These are phyloP conservation scores for Tipula confusa DNA, from an alignment of 2,888 invertebrate genomes.

Conservation along the genomic window DNA sequence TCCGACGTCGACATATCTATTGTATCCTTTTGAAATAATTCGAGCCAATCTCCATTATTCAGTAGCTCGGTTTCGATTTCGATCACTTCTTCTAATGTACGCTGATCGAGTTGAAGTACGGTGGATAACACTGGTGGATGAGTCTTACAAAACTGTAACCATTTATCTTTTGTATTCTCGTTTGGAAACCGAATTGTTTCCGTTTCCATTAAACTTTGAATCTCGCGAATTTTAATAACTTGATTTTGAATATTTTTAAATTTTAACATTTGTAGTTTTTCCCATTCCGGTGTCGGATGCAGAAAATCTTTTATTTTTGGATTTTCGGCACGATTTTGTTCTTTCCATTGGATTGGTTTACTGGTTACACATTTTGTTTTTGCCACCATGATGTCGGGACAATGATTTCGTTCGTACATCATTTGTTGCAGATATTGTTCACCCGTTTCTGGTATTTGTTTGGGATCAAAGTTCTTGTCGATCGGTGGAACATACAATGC, in stretches of 20 bases:
- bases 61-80: slow-evolving; percentile 45
- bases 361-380: neutral
- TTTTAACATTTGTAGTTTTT: slow-evolving; percentile 41
- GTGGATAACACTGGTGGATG: slow-evolving; percentile 43
- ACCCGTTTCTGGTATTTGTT: slow-evolving; percentile 42
- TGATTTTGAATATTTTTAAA: slow-evolving; percentile 41
- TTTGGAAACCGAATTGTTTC: slow-evolving; percentile 36
- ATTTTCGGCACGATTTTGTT: neutral
- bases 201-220: slow-evolving; percentile 33
- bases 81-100: slow-evolving; percentile 43
- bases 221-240: slow-evolving; percentile 38
- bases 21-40: neutral
- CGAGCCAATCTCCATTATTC: slow-evolving; percentile 33
- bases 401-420: slow-evolving; percentile 45
- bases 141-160: slow-evolving; percentile 43
- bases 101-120: slow-evolving; percentile 44
- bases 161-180: slow-evolving; percentile 40
- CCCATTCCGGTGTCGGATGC: slow-evolving; percentile 46
- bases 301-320: neutral
- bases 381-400: slow-evolving; percentile 43
- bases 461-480: slow-evolving; percentile 44
- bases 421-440: slow-evolving; percentile 47
- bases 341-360: neutral
- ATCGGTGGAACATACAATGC: slow-evolving; percentile 45
- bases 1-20: slow-evolving; percentile 40